These are phyloP conservation scores for Rotaria magnacalcarata DNA, from an alignment of 2,888 invertebrate genomes.

Conservation along the genomic window DNA sequence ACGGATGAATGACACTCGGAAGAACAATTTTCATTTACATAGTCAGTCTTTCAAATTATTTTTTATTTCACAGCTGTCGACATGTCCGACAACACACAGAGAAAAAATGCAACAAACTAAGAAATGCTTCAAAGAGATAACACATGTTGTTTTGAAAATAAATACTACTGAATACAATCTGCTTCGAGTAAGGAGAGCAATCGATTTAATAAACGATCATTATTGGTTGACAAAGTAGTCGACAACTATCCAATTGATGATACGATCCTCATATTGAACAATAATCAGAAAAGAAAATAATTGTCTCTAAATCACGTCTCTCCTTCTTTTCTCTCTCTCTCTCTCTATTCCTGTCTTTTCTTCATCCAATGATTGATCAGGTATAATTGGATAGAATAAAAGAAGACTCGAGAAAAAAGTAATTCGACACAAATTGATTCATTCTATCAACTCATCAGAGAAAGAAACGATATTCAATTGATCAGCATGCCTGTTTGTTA, in stretches of 20 bases:
- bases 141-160: not conserved
- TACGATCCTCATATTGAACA: not conserved
- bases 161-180: not conserved
- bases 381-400: too few species aligned
- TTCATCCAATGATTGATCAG: not conserved
- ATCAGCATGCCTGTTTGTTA: not conserved
- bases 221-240: not conserved
- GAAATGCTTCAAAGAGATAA: not conserved
- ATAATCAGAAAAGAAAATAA: too few species aligned
- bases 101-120: not conserved
- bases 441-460: not conserved
- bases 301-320: not conserved
- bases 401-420: not conserved
- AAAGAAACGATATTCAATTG: not conserved
- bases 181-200: too few species aligned
- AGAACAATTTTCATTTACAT: not conserved
- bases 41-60: not conserved
- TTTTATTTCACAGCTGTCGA: not conserved
- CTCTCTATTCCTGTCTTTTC: too few species aligned
- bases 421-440: not conserved
- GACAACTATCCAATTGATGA: not conserved
- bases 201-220: not conserved
- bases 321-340: not conserved
- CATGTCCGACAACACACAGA: not conserved
- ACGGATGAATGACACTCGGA: not conserved